These are phyloP conservation scores for Coilia nasus DNA, from an alignment of 2,797 vertebrate species.

Conservation along the genomic window DNA sequence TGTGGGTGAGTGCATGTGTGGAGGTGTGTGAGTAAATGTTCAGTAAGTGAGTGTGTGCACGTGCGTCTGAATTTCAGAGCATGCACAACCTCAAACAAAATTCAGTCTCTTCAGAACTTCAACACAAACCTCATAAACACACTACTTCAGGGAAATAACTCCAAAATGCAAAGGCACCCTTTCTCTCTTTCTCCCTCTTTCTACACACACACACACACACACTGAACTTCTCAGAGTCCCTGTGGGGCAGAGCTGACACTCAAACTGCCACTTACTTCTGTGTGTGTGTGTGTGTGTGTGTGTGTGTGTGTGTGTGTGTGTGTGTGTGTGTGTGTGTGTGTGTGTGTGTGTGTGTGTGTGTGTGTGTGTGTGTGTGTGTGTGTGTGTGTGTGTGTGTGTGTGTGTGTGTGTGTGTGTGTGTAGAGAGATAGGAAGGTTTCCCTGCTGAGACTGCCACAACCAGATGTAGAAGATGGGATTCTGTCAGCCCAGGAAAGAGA, in stretches of 20 bases:
- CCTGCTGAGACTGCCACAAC: neutral
- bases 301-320: neutral
- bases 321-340: neutral
- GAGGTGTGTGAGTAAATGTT: too few species aligned
- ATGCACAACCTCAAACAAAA: neutral
- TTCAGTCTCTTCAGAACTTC: neutral
- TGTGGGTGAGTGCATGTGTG: too few species aligned
- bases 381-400: constrained; percentile 32
- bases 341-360: constrained; percentile 32
- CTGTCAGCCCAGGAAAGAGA: neutral
- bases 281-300: neutral
- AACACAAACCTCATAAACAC: neutral
- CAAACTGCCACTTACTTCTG: neutral
- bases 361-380: constrained; percentile 33
- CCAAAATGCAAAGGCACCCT: neutral
- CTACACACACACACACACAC: neutral
- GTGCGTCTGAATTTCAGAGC: too few species aligned
- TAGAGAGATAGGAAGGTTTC: neutral
- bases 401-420: neutral
- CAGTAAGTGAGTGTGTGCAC: too few species aligned
- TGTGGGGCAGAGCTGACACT: constrained; percentile 9
- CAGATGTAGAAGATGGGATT: constrained; percentile 5
- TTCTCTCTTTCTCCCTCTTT: neutral
- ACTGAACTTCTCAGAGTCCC: constrained; percentile 9
- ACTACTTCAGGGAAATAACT: neutral